These are phyloP conservation scores for Arothron firmamentum DNA, from an alignment of 2,113 vertebrate genomes.

Conservation along the genomic window DNA sequence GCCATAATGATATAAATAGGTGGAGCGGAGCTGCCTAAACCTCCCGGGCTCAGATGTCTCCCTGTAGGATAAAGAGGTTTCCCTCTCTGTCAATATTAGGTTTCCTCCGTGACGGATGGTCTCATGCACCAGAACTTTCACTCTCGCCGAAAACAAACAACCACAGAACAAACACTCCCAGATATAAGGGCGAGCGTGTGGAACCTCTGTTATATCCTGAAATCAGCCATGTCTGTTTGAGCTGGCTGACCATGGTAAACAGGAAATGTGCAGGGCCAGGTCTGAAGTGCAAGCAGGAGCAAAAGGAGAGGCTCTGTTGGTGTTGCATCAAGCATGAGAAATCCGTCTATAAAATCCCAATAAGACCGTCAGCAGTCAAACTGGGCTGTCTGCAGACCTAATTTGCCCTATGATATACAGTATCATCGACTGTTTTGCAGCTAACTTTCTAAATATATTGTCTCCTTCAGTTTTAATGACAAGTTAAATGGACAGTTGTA, in stretches of 20 bases:
- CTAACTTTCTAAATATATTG: constrained; percentile 65
- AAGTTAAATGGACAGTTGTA: constrained; percentile 65
- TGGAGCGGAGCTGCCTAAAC: constrained; percentile 17
- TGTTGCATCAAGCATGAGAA: constrained; percentile 58
- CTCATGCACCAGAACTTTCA: constrained; percentile 5
- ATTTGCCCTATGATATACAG: constrained; percentile 43
- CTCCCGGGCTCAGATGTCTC: constrained; percentile 47
- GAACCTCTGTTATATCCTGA: not conserved
- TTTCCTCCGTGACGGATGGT: constrained; percentile 31
- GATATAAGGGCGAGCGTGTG: not conserved
- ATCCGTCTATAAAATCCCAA: constrained; percentile 64
- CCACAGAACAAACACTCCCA: not conserved
- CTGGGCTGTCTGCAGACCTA: constrained; percentile 32
- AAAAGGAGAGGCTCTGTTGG: constrained; percentile 46
- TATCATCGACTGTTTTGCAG: constrained; percentile 51
- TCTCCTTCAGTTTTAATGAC: constrained; percentile 64
- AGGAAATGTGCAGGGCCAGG: constrained; percentile 20
- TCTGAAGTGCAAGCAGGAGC: constrained; percentile 17
- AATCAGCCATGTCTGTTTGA: not conserved
- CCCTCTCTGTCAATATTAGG: constrained; percentile 42
- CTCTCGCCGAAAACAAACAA: not conserved
- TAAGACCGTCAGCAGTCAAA: constrained; percentile 42
- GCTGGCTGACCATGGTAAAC: constrained; percentile 26
- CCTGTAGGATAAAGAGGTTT: constrained; percentile 46
- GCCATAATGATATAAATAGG: constrained; percentile 55